phyloP scores from a whole-genome alignment of 2,888 invertebrate genomes.

The Eupithecia subfuscata region DNA sequence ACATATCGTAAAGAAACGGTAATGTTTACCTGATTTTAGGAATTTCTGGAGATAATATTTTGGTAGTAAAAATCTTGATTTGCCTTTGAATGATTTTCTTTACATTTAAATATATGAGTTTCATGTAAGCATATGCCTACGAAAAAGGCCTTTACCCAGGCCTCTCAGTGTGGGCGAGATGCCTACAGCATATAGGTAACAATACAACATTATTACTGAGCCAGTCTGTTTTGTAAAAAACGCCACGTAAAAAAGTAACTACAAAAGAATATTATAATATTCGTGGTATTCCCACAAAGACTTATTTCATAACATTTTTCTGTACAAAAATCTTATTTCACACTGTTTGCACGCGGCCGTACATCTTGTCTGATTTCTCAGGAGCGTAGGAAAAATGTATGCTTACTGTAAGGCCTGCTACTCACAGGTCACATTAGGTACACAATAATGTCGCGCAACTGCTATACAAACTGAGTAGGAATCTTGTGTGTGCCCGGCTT shows the following conservation, averaged over 20 bases:
- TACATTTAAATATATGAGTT: not conserved
- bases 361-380: slow-evolving; percentile 72
- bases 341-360: slow-evolving; percentile 73
- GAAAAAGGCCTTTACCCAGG: not conserved
- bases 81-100: not conserved
- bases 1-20: not conserved
- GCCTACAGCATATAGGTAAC: not conserved
- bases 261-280: slow-evolving; percentile 22
- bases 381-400: slow-evolving; percentile 64
- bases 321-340: slow-evolving; percentile 76
- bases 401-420: slow-evolving; percentile 12
- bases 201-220: not conserved
- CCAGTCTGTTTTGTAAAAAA: slow-evolving; percentile 15
- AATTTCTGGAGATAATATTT: not conserved
- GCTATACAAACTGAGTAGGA: slow-evolving; percentile 8
- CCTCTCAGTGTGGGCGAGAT: not conserved
- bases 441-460: slow-evolving; percentile 8
- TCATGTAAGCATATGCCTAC: not conserved
- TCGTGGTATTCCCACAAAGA: slow-evolving; percentile 48
- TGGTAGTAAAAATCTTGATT: not conserved
- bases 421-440: slow-evolving; percentile 7
- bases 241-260: slow-evolving; percentile 6
- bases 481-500: not conserved
- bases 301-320: slow-evolving; percentile 62
- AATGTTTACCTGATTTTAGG: not conserved